Base-by-base conservation (phyloP, 1,140 invertebrate genomes). In the Drosophila repleta region DNA sequence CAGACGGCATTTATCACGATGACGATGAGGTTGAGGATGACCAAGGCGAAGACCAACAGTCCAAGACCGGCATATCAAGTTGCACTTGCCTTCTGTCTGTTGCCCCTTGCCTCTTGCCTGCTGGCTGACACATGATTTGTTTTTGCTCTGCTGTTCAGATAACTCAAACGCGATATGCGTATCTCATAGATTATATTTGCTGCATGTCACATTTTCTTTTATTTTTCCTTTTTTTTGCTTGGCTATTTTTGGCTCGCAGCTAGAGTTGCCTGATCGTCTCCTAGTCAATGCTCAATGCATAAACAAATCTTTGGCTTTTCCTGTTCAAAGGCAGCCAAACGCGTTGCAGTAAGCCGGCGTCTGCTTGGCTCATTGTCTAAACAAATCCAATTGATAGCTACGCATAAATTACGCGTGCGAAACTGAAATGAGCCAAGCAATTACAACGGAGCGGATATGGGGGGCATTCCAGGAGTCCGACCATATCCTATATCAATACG, bases 121-220 rank as follows among this genome's bases (percentile, higher is more conserved):
- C 21, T 21, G 67, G 29, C 60, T 66, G 71, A 43, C 64, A 48
- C 61, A 75, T 78, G 67, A 78, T 78, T 78, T 78, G 75, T 78
- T 74, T 75, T 63, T 78, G 67, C 66, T 52, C 51, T 57, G 67
- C 76, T 62, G 49, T 76, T 61, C 72, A 88, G 84, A 87, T 87
- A 87, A 88, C 79, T 88, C 79, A 87, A 88, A 88, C 88, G 83
- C 83, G 83, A 87, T 87, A 87, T 83, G 82, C 82, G 79, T 87
- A 88, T 88, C 83, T 79, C 83, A 87, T 87, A 79, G 83, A 88
- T 87, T 83, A 88, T 71, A 65, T 78, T 74, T 70, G 52, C 61
- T 41, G 61, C 48, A 43, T 69, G 60, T 70, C 67, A 60, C 60
- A 62, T 49, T 48, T 18, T 18, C 51, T 45, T 37, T 17, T 68